Base-by-base conservation (phyloP, 2,113 vertebrate species). In the Taurulus bubalis region DNA sequence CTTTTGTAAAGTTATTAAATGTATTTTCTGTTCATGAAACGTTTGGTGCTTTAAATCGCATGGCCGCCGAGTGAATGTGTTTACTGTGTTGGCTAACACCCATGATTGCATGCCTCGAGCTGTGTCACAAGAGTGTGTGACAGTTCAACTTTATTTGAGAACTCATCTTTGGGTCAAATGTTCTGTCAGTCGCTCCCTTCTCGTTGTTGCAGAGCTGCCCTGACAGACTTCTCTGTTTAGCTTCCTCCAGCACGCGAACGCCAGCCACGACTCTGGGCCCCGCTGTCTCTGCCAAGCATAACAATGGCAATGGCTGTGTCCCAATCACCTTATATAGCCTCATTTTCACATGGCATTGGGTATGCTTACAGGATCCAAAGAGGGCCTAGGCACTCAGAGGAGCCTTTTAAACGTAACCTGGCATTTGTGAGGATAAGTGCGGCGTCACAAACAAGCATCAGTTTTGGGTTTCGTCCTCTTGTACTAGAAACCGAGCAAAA, bases 241-340 rank as follows among this genome's bases (percentile, higher is more conserved):
- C 85, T 91, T 88, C 84, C 87, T 84, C 49, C 73, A 32, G 72
- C 80, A 82, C 74, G 82, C 87, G 89, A 82, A 88, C 82, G 68
- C 82, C 82, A 76, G 75, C 90, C 85, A 85, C 84, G 72, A 58
- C 84, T 58, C 55, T 80, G 75, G 82, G 80, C 79, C 68, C 75
- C 38, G 42, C 77, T 71, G 70, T 75, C 71, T 77, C 77, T 92
- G 89, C 85, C 88, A 90, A 94, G 89, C 84, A 88, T 90, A 93
- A 90, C 93, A 90, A 90, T 86, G 84, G 83, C 56, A n/a, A 76
- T 88, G 90, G 91, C 90, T 86, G 83, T 87, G 78, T 87, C 88
- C 87, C 86, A 87, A 86, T 89, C 84, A 83, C 89, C 91, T 91
- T 92, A 92, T 92, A 91, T 92, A 93, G 86, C 59, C 90, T 88